Base-by-base conservation (phyloP, 2,888 invertebrate genomes). In the Caenorhabditis sp. region DNA sequence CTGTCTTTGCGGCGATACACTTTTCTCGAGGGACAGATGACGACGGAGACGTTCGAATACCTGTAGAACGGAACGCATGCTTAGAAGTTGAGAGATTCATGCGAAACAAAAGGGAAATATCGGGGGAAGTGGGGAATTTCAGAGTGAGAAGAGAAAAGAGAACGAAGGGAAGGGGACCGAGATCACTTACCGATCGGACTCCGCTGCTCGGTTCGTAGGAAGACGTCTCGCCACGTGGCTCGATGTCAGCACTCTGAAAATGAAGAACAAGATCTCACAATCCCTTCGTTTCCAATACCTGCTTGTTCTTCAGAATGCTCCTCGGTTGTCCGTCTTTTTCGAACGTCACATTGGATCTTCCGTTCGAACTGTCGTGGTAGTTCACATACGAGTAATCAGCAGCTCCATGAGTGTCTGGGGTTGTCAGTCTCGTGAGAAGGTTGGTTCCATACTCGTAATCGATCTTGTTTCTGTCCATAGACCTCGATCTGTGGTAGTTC, bases 221-320 rank as follows among this genome's bases (percentile, higher is more conserved):
- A 11, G 78, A 63, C 20, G 62, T 45, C 27, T 75, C 75, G 11
- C 45, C 58, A 43, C 80, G 77, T 39, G 83, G 80, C 55, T 85
- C 85, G 24, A 63, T 48, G 17, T 84, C 82, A 27, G 82, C 76
- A 24, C 75, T 83, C 81, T 83, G 61, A n/a, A 73, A 68, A 20
- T 37, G 6, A 11, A 15, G 45, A 5, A 8, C 53, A 43, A 2
- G 4, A 6, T 8, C 15, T n/a, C n/a, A n/a, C n/a, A n/a, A n/a
- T n/a, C n/a, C n/a, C n/a, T n/a, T n/a, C n/a, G n/a, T n/a, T n/a
- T 55, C 9, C 5, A 13, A 11, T 37, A 79, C 83, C 75, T 85
- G 86, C 72, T 85, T 87, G 68, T 87, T 88, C 72, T 88, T 88
- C 24, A 88, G 80, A 71, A 88, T 88, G 61, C 84, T 74, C 76